Conservation (phyloP, 2,888 invertebrate genomes). For the Scaptomyza flava region DNA sequence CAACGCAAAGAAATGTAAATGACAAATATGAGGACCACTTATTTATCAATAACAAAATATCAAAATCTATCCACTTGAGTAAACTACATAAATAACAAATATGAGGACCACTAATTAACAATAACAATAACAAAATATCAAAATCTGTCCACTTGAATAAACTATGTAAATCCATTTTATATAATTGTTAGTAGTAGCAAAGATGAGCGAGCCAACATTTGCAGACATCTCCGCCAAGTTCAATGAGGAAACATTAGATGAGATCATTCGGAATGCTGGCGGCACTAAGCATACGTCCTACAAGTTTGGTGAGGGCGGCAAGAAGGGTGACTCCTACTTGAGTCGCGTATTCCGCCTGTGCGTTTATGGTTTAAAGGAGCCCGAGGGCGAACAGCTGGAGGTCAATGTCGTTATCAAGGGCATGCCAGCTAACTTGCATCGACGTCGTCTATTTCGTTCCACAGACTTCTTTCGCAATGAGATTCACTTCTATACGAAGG, state of each 20-base stretch:
- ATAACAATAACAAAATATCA: not conserved
- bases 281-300: conserved; percentile 83
- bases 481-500: conserved; percentile 87
- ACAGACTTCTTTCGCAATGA: conserved; percentile 90
- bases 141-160: not conserved
- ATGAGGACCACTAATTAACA: not conserved
- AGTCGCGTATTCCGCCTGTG: conserved; percentile 87
- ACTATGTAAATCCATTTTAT: not conserved
- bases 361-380: conserved; percentile 84
- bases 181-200: conserved; percentile 33
- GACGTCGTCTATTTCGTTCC: conserved; percentile 88
- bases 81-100: not conserved
- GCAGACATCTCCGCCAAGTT: conserved; percentile 83
- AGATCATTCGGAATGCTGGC: conserved; percentile 82
- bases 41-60: not conserved
- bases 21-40: not conserved
- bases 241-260: conserved; percentile 83
- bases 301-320: conserved; percentile 84
- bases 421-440: conserved; percentile 87
- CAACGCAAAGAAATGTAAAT: conserved; percentile 13
- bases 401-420: conserved; percentile 88
- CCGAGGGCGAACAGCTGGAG: conserved; percentile 54
- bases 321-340: conserved; percentile 89
- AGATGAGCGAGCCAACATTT: conserved; percentile 65
- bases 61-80: not conserved